These are phyloP conservation scores for Drosophila recens DNA, from an alignment of 2,888 invertebrate genomes.

Conservation along the genomic window DNA sequence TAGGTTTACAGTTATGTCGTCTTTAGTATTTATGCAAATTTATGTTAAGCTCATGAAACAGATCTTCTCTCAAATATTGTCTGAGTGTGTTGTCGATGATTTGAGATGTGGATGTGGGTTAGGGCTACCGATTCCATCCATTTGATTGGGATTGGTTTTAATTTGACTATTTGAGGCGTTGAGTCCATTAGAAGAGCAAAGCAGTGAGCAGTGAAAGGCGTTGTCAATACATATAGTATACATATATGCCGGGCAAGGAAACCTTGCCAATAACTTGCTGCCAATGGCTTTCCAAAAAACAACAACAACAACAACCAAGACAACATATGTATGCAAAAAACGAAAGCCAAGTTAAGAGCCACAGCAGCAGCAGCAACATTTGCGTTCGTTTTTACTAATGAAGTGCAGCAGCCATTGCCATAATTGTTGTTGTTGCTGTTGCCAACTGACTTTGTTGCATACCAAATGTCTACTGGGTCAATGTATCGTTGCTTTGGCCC, in stretches of 20 bases:
- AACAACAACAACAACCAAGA: slow-evolving; percentile 18
- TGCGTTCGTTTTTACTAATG: slow-evolving; percentile 74
- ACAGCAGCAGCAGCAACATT: slow-evolving; percentile 41
- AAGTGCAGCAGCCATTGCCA: slow-evolving; percentile 54
- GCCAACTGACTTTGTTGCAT: slow-evolving; percentile 63
- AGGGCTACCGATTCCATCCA: slow-evolving; percentile 62
- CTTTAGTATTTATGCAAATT: slow-evolving; percentile 72
- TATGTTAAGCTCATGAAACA: slow-evolving; percentile 65
- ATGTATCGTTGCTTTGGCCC: slow-evolving; percentile 64
- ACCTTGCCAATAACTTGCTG: slow-evolving; percentile 72
- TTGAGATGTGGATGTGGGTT: slow-evolving; percentile 49
- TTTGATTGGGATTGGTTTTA: slow-evolving; percentile 67
- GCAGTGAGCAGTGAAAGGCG: slow-evolving; percentile 70
- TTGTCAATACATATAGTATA: slow-evolving; percentile 36
- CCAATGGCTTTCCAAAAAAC: slow-evolving; percentile 70
- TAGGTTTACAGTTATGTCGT: slow-evolving; percentile 73
- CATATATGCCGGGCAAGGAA: slow-evolving; percentile 40
- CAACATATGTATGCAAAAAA: slow-evolving; percentile 55
- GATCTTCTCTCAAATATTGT: slow-evolving; percentile 18
- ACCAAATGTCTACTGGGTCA: slow-evolving; percentile 79
- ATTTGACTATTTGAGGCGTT: slow-evolving; percentile 43
- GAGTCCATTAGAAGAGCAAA: slow-evolving; percentile 29
- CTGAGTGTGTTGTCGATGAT: slow-evolving; percentile 10
- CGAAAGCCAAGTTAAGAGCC: slow-evolving; percentile 68
- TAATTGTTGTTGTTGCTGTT: slow-evolving; percentile 46